These are phyloP conservation scores for Vicugna pacos DNA, from an alignment of 2,113 vertebrate species.

Conservation along the genomic window DNA sequence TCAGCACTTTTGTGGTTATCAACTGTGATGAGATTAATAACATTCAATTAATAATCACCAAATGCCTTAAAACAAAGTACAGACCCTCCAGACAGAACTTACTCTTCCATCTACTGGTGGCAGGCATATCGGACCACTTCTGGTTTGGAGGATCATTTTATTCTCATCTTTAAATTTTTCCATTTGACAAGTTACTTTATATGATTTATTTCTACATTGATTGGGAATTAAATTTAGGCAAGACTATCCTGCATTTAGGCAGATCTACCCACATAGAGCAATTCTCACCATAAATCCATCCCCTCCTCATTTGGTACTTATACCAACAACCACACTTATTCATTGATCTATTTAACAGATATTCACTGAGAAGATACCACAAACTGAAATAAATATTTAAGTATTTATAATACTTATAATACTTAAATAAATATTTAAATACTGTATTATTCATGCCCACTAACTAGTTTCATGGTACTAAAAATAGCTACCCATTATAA, in stretches of 20 bases:
- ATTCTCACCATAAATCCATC: not conserved
- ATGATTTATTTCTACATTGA: slow-evolving; percentile 31
- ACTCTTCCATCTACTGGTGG: not conserved
- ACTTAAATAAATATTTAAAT: slow-evolving; percentile 11
- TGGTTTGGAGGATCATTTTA: not conserved
- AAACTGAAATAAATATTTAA: slow-evolving; percentile 10
- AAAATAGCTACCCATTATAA: not conserved
- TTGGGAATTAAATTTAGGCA: not conserved
- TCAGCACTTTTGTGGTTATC: not conserved
- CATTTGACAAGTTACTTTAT: slow-evolving; percentile 1
- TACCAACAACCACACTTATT: not conserved
- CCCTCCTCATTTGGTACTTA: not conserved
- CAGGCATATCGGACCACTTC: not conserved
- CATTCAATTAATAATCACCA: not conserved
- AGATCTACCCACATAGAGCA: not conserved
- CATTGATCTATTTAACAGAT: not conserved
- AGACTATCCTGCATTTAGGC: not conserved
- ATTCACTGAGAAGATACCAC: not conserved
- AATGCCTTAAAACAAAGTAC: not conserved
- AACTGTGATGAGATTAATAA: not conserved
- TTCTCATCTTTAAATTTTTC: slow-evolving; percentile 41
- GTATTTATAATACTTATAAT: not conserved
- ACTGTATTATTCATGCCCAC: not conserved
- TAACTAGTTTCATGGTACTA: not conserved
- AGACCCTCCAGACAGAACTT: not conserved